Conservation (phyloP, 2,113 vertebrate genomes). For the Dicrurus megarhynchus region DNA sequence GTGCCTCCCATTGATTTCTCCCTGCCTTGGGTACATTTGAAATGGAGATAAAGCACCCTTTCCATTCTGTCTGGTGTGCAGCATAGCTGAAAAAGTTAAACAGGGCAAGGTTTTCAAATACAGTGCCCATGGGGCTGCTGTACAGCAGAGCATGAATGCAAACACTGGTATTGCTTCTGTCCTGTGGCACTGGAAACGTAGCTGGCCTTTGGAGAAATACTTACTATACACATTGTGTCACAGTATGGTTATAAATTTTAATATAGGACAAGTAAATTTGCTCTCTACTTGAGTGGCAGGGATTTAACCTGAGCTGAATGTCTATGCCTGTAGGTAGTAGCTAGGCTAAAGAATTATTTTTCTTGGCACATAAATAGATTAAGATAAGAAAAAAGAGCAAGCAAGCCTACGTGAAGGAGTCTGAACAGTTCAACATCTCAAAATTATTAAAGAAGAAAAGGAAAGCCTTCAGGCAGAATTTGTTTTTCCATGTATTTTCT, state of each 20-base stretch:
- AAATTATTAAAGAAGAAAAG: not conserved
- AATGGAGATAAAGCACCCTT: conserved; percentile 21
- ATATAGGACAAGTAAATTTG: not conserved
- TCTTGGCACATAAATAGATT: not conserved
- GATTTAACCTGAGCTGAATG: not conserved
- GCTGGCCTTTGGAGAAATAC: not conserved
- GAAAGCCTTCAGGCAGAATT: not conserved
- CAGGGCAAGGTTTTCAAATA: not conserved
- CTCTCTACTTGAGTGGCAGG: not conserved
- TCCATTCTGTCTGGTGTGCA: not conserved
- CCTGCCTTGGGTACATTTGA: not conserved
- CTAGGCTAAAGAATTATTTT: not conserved
- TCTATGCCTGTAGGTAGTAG: not conserved
- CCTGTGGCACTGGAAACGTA: not conserved
- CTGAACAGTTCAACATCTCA: not conserved
- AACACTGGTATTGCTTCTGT: not conserved
- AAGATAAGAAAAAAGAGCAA: not conserved
- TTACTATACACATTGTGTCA: not conserved
- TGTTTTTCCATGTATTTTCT: not conserved
- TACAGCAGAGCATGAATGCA: not conserved
- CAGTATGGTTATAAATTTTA: not conserved
- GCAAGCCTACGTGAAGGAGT: not conserved
- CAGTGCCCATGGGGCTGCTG: not conserved
- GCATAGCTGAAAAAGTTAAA: not conserved
- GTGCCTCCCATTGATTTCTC: not conserved